Base-by-base conservation (phyloP, 2,888 invertebrate species). In the Parasteatoda lunata region DNA sequence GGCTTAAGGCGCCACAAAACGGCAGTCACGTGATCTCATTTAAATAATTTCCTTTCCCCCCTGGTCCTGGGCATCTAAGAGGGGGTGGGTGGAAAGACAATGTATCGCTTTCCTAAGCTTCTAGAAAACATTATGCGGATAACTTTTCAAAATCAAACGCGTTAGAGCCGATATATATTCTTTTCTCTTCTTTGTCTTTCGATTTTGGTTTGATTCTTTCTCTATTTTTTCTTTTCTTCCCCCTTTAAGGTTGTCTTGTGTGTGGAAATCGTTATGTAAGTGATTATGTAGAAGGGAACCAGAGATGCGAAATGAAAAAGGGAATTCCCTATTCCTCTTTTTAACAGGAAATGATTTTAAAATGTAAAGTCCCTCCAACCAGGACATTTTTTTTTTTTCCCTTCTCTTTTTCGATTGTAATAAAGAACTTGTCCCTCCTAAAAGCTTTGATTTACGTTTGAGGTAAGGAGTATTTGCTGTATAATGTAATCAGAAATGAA, bases 81-180 rank as follows among this genome's bases (percentile, higher is more conserved):
- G 77, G 49, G 30, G 64, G 83, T 70, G 64, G 64, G 77, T 15
- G 77, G 68, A 73, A 70, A 86, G 85, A 86, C 85, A 86, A 86
- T 80, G 85, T 86, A 86, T 86, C 85, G 85, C 72, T 45, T 86
- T 54, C 71, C 80, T 79, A 86, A 86, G 85, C 85, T 77, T 79
- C 80, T 48, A 66, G 85, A 77, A 86, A 86, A 86, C 85, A 86
- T 86, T 86, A 86, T 86, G 77, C 75, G 85, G 85, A 86, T 86
- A 77, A 80, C 75, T 86, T 86, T 80, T 86, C 85, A 86, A 86
- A 86, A 86, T 86, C 85, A 86, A 86, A 86, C 80, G 85, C 80
- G 85, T 86, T 86, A 86, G 80, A 72, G 51, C 59, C 64, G 70
- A 15, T 69, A 59, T 49, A 59, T 54, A 69, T 54, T 4, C 47